These are phyloP conservation scores for Acleris cristana DNA, from an alignment of 2,888 invertebrate species.

Conservation along the genomic window DNA sequence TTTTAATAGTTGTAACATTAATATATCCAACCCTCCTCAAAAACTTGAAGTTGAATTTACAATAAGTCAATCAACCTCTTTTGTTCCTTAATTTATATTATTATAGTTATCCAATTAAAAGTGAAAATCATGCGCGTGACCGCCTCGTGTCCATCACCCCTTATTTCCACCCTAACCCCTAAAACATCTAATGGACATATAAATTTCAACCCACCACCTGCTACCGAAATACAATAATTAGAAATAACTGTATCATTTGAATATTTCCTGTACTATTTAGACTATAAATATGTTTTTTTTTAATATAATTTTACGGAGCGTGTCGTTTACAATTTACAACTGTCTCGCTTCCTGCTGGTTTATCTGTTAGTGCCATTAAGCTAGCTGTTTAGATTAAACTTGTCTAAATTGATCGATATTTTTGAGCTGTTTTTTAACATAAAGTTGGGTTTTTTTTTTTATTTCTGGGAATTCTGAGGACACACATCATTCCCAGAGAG, in stretches of 20 bases:
- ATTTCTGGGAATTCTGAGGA: no score
- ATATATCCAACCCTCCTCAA: not conserved
- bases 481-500: no score
- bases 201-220: constrained; percentile 70
- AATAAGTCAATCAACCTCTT: constrained; percentile 29
- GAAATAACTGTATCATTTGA: constrained; percentile 57
- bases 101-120: constrained; percentile 31
- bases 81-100: constrained; percentile 32
- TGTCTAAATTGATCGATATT: not conserved
- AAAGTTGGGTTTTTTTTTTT: no score
- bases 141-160: constrained; percentile 45
- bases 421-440: no score
- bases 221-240: constrained; percentile 67
- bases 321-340: constrained; percentile 28
- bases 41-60: not conserved
- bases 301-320: constrained; percentile 17
- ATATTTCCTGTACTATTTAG: constrained; percentile 50
- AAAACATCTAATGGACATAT: constrained; percentile 69
- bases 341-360: constrained; percentile 31
- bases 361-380: constrained; percentile 16
- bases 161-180: constrained; percentile 51
- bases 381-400: constrained; percentile 5
- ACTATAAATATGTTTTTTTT: constrained; percentile 48
- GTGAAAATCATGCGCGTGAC: constrained; percentile 35
- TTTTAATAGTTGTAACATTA: not conserved